Evolutionary conservation across 2,797 vertebrate species (phyloP).

Genomic region (Sitta carolinensis): DNA sequence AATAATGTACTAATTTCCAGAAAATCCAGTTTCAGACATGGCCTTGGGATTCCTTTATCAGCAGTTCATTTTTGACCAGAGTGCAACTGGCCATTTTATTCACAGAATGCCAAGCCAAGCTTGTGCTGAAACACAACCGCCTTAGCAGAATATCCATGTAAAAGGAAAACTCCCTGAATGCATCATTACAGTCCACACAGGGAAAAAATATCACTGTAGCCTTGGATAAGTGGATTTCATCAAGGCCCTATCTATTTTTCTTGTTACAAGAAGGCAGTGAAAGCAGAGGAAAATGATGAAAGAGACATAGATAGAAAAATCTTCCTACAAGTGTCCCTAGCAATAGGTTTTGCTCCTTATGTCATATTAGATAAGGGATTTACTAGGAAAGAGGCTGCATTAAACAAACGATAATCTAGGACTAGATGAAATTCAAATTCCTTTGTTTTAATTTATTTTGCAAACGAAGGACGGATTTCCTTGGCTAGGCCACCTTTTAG

Average conservation of each 20-base stretch:
- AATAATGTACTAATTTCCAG: not conserved
- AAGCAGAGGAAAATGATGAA: not conserved
- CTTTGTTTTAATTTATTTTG: not conserved
- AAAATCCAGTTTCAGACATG: constrained; percentile 33
- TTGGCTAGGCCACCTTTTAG: not conserved
- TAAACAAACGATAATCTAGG: not conserved
- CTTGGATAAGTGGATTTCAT: not conserved
- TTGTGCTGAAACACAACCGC: not conserved
- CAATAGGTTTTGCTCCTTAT: not conserved
- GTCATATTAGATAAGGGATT: not conserved
- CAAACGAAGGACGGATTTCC: not conserved
- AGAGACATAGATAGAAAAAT: not conserved
- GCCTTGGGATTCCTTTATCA: constrained; percentile 31
- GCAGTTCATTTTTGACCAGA: not conserved
- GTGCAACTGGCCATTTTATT: not conserved
- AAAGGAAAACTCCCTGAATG: not conserved
- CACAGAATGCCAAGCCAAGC: not conserved
- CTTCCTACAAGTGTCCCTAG: not conserved
- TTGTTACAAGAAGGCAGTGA: not conserved
- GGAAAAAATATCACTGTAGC: not conserved
- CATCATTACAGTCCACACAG: not conserved
- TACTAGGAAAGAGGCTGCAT: not conserved
- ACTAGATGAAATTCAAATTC: not conserved
- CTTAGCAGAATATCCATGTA: not conserved
- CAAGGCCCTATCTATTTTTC: not conserved